These are phyloP conservation scores for Stichopus horrens DNA, from an alignment of 53 echinoderm and acorn worm genomes.

Conservation along the genomic window DNA sequence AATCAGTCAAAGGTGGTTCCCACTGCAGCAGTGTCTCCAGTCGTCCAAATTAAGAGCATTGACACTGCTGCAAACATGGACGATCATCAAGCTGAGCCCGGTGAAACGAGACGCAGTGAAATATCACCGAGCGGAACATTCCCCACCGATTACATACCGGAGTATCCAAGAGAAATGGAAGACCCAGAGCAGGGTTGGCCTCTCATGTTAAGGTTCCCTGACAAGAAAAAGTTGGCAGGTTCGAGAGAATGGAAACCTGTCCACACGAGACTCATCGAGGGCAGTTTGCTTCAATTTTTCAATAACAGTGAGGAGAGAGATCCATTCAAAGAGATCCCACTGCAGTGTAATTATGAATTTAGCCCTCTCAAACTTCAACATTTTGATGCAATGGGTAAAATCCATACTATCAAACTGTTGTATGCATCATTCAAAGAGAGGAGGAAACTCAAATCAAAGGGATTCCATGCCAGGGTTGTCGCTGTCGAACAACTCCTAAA, in stretches of 20 bases:
- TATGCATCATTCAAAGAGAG: slow-evolving; percentile 90
- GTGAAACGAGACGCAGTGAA: slow-evolving; percentile 31
- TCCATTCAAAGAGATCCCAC: slow-evolving; percentile 83
- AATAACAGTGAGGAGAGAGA: slow-evolving; percentile 54
- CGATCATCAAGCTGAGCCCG: background rate
- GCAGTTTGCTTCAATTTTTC: slow-evolving; percentile 76
- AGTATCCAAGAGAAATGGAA: slow-evolving; percentile 65
- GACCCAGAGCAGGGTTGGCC: slow-evolving; percentile 79
- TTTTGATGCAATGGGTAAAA: slow-evolving; percentile 77
- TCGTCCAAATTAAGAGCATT: background rate
- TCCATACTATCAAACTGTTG: slow-evolving; percentile 85
- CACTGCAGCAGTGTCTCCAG: slow-evolving; percentile 36
- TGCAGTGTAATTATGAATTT: slow-evolving; percentile 88
- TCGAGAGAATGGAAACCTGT: slow-evolving; percentile 88
- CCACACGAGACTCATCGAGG: slow-evolving; percentile 73
- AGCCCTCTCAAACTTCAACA: slow-evolving; percentile 63
- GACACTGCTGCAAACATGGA: background rate
- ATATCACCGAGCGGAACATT: slow-evolving; percentile 7
- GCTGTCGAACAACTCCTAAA: slow-evolving; percentile 69
- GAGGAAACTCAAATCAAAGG: slow-evolving; percentile 60
- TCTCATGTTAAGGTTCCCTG: slow-evolving; percentile 82
- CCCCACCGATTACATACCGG: slow-evolving; percentile 57
- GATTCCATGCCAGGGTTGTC: slow-evolving; percentile 60
- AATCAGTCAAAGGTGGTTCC: background rate
- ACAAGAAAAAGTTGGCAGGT: slow-evolving; percentile 87